A percentile compares a stretch with the other conserved stretches of the same genome.
These are phyloP conservation scores for Platysternon megacephalum DNA, from an alignment of 2,113 vertebrate genomes.

Conservation along the genomic window DNA sequence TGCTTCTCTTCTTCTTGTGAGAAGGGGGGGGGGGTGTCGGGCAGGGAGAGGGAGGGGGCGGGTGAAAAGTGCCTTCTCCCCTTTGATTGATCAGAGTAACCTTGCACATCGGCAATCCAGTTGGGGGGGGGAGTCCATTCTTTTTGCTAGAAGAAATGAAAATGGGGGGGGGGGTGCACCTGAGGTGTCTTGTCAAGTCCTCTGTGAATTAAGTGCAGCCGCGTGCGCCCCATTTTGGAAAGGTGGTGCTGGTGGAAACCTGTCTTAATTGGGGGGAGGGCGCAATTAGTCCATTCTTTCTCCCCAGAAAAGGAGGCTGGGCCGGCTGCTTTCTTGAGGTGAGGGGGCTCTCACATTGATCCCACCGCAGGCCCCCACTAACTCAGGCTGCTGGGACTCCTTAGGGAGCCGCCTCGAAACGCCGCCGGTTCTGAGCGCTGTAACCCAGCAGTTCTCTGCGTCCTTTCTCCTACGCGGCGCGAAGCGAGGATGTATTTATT, in stretches of 20 bases:
- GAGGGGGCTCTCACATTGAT: too few relatives aligned
- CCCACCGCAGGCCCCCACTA: not conserved
- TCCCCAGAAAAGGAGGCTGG: not conserved
- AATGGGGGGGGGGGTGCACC: not conserved
- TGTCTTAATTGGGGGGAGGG: not conserved
- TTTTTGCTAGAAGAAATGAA: not conserved
- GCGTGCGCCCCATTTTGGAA: not conserved
- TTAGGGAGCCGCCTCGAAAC: too few relatives aligned
- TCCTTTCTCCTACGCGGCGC: too few relatives aligned
- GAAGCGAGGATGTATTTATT: too few relatives aligned
- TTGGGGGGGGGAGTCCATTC: not conserved
- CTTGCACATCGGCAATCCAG: constrained; percentile 6
- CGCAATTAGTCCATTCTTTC: not conserved
- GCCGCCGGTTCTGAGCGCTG: too few relatives aligned
- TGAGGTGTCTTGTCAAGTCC: constrained; percentile 16
- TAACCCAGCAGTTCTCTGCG: not conserved
- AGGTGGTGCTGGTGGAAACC: not conserved
- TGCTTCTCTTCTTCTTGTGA: not conserved
- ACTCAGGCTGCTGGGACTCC: not conserved
- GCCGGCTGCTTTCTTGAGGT: not conserved
- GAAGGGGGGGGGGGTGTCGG: not conserved
- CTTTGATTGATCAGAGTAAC: constrained; percentile 3
- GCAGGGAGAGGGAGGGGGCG: not conserved
- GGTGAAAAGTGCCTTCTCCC: constrained; percentile 20
- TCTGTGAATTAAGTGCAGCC: constrained; percentile 19